Base-by-base conservation (phyloP, 2,888 invertebrate genomes). In the Hesperia comma region DNA sequence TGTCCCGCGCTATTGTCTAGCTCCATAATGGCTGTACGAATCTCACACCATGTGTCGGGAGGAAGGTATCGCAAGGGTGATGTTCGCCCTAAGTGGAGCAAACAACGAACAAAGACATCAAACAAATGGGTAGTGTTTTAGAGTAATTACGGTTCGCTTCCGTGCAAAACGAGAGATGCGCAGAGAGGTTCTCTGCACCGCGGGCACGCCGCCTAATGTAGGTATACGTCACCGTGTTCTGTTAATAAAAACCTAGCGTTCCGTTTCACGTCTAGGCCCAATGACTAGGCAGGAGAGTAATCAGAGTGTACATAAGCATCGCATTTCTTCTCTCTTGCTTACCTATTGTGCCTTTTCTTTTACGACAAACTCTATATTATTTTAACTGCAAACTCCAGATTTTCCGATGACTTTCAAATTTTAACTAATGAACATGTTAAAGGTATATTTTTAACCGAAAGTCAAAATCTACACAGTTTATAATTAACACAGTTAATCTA, bases 61-160 rank as follows among this genome's bases (percentile, higher is more conserved):
- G 74, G 72, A 84, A 88, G 83, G 82, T 84, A 88, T 87, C 86
- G 83, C 83, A 83, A 86, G 90, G 92, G 90, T 84, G 89, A 90
- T 89, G 85, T 85, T 86, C 85, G 85, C 87, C 86, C 88, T 89
- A 88, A 92, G 90, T 90, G 90, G 87, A 90, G 86, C 89, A 90
- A 91, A 91, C 92, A 91, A 86, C 86, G 89, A 90, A 92, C 91
- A 92, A 90, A 92, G 92, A 91, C 92, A 91, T 92, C 92, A 92
- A 92, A 92, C 91, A 92, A 92, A 92, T 92, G 91, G 90, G 90
- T 87, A 90, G 89, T 90, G 92, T 92, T 92, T 92, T 92, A 90
- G 92, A 92, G 91, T 92, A 92, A 92, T 92, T 92, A 92, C 91
- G 86, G 85, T 87, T 87, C 83, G 86, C 90, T 89, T 89, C 85